Base-by-base conservation (phyloP, 2,797 vertebrate genomes). In the Lagocephalus sceleratus region DNA sequence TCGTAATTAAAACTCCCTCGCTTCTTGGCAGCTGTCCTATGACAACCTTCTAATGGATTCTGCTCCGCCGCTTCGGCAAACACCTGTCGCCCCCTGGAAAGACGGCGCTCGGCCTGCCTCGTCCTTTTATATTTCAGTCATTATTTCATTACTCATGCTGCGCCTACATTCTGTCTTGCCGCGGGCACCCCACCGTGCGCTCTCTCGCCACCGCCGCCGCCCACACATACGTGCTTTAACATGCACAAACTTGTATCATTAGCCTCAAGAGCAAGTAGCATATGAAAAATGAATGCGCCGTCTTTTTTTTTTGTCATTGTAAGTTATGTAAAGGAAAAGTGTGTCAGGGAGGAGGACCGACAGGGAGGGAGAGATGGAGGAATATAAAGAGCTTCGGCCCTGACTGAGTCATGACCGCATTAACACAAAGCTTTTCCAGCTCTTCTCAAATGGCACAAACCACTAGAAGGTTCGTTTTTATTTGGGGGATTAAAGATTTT, bases 61-160 rank as follows among this genome's bases (percentile, higher is more conserved):
- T 60, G 61, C 75, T 63, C 57, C 40, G 20, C 51, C 25, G 51
- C 67, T 75, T 59, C 43, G 1, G 73, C 83, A 81, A 81, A 89
- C 81, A 87, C 83, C 88, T 87, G 85, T 83, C 79, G 73, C 79
- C 75, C 75, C 66, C 72, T 23, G 29, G 78, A 84, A 45, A 78
- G 66, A 65, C 62, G 71, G 76, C 76, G 57, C 60, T 43, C 3
- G 50, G 66, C 70, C 66, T 63, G 73, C 57, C 72, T 79, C 39
- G 54, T 77, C 65, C 71, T 83, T 81, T 81, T 83, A 72, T 77
- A 79, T 85, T 87, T 83, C 59, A 80, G 71, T 82, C 80, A 85
- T 89, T 90, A 89, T 88, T 88, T 87, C 78, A 90, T 88, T 88
- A 86, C 79, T 86, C 79, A 81, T 74, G 78, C 81, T 72, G 72